Conservation (phyloP, 2,888 invertebrate genomes). For the Agrotis clavis region DNA sequence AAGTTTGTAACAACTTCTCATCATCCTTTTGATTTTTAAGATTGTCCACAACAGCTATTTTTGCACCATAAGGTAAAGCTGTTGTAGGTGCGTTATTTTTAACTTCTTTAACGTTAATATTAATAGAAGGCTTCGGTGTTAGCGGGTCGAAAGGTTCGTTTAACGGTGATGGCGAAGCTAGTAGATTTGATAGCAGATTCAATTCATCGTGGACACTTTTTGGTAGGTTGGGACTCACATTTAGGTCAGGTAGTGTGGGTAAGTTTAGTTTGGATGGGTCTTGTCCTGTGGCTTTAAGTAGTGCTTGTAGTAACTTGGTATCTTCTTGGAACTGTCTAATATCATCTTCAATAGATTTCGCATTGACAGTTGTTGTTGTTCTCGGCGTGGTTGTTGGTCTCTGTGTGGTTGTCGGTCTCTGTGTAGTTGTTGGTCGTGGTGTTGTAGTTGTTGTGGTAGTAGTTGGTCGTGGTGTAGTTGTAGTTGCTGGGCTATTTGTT, state of each 20-base stretch:
- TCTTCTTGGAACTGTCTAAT: constrained; percentile 89
- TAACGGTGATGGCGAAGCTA: constrained; percentile 82
- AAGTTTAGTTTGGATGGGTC: constrained; percentile 87
- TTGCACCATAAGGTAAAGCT: constrained; percentile 81
- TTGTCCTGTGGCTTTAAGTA: constrained; percentile 87
- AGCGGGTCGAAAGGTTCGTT: constrained; percentile 82
- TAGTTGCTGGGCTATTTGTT: constrained; percentile 67
- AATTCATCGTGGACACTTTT: constrained; percentile 76
- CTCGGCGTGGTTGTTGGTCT: constrained; percentile 73
- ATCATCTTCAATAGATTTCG: constrained; percentile 86
- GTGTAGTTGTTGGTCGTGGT: constrained; percentile 74
- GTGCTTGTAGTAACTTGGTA: constrained; percentile 86
- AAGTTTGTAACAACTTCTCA: constrained; percentile 86
- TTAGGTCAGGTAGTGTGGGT: constrained; percentile 81
- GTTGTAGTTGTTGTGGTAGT: constrained; percentile 73
- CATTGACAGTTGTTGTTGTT: constrained; percentile 72
- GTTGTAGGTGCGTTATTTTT: constrained; percentile 72
- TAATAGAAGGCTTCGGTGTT: constrained; percentile 73
- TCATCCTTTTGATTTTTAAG: constrained; percentile 85
- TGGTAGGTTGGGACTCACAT: constrained; percentile 79
- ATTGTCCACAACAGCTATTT: constrained; percentile 84
- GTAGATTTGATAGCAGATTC: constrained; percentile 81
- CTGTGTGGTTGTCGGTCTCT: constrained; percentile 67
- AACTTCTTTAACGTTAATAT: constrained; percentile 68
- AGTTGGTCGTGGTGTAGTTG: constrained; percentile 72